Conservation (phyloP, 2,888 invertebrate genomes). For the Drosophila kuntzei region DNA sequence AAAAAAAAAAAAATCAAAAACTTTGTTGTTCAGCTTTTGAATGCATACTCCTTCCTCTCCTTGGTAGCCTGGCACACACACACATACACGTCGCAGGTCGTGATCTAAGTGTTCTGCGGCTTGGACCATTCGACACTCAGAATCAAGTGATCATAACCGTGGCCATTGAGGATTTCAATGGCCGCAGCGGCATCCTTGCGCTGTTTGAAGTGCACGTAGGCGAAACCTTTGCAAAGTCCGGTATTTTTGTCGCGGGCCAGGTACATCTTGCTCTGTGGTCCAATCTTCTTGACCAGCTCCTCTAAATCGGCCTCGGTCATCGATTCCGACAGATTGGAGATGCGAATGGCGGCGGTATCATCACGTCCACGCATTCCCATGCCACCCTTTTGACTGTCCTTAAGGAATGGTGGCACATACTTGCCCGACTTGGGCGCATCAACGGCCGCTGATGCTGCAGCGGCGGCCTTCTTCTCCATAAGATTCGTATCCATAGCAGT, state of each 20-base stretch:
- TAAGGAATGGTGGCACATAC: constrained; percentile 95
- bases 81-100: neutral
- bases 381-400: constrained; percentile 93
- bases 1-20: constrained; percentile 29
- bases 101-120: constrained; percentile 87
- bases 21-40: constrained; percentile 8
- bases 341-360: constrained; percentile 96
- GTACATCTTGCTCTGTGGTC: constrained; percentile 96
- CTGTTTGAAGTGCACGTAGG: constrained; percentile 98
- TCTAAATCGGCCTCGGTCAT: constrained; percentile 97
- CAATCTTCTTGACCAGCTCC: constrained; percentile 97
- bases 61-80: constrained; percentile 17
- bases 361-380: constrained; percentile 90
- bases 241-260: constrained; percentile 97
- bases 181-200: constrained; percentile 96
- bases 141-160: constrained; percentile 99
- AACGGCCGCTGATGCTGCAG: constrained; percentile 81
- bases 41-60: neutral
- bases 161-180: constrained; percentile 94
- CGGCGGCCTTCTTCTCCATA: constrained; percentile 87
- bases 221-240: constrained; percentile 97
- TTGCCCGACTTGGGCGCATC: constrained; percentile 86
- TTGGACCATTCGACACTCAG: constrained; percentile 99
- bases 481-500: constrained; percentile 90
- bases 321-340: constrained; percentile 98